Evolutionary conservation across 2,888 invertebrate genomes (phyloP), one percentile per base, ranked within the genome.

Genomic region (Cosmopolites sordidus): DNA sequence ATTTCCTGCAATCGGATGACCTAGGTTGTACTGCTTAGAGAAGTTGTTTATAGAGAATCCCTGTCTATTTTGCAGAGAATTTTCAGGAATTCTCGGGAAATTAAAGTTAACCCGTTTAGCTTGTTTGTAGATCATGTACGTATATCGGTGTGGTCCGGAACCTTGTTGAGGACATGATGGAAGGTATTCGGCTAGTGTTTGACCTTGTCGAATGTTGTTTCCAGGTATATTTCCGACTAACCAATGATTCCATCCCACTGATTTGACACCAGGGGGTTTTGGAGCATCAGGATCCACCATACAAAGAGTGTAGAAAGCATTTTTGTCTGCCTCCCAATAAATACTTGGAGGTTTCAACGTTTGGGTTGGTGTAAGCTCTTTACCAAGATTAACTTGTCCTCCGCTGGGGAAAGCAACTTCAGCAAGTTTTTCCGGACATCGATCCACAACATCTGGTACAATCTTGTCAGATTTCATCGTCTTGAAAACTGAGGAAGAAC

Each of bases 1-100:
- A 70, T 92, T 94, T 8, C 89, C 93, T 45, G 91, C 91, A 15
- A 92, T 76, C 0, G 93, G 92, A 38, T 82, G 74, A 0, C 89
- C 91, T 12, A 94, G 75, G 1, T 83, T 79, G 70, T 94, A 87
- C 65, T 92, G 92, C 54, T 81, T 78, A 0, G 90, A 92, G 65
- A 94, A 89, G 11, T 80, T 79, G 38, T 74, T 79, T 45, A 88
- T 83, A 2, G 87, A 86, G 65, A 82, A 83, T 61, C 81, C 77
- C 43, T 76, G 79, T 63, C 83, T 75, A 48, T 76, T 77, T 16
- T 77, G 78, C 1, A 76, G 78, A 27, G 78, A 65, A 47, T 52
- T 64, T 33, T 63, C 66, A 1, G 63, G 59, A 45, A 69, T 56
- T 37, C 45, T 58, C 9, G 60, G 56, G 30, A 69, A 69, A 5